phyloP scores from a whole-genome alignment of 1,140 invertebrate species.

The Drosophila kikkawai region DNA sequence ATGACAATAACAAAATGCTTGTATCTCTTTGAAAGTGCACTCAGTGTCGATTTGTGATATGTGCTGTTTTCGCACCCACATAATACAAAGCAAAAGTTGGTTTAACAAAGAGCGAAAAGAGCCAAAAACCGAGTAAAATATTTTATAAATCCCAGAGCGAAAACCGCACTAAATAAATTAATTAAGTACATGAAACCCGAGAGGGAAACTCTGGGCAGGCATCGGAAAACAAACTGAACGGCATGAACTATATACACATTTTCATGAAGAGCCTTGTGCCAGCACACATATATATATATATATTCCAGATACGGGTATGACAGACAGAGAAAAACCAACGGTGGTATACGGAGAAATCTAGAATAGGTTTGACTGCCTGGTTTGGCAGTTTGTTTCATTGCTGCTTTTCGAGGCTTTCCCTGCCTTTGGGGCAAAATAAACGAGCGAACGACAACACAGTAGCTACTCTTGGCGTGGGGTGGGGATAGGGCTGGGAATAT shows the following conservation, averaged over 20 bases:
- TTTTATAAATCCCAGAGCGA: constrained; percentile 74
- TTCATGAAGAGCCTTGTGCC: constrained; percentile 25
- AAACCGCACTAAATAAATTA: constrained; percentile 79
- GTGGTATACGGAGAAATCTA: constrained; percentile 9
- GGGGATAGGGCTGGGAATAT: neutral
- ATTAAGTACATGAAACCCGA: constrained; percentile 71
- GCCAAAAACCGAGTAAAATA: constrained; percentile 56
- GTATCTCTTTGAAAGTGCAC: neutral
- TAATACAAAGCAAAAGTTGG: constrained; percentile 7
- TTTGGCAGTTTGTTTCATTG: constrained; percentile 48
- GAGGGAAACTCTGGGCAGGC: constrained; percentile 16
- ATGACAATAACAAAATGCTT: neutral
- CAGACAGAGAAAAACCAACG: constrained; percentile 3
- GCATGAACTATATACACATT: constrained; percentile 40
- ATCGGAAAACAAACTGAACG: constrained; percentile 37
- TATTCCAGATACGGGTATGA: constrained; percentile 11
- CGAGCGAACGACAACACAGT: constrained; percentile 31
- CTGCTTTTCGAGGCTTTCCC: constrained; percentile 56
- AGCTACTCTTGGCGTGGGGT: neutral
- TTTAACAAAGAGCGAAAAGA: constrained; percentile 35
- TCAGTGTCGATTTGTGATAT: neutral
- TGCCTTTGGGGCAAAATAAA: constrained; percentile 59
- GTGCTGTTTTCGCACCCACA: neutral
- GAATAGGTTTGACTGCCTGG: constrained; percentile 31
- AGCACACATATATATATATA: neutral